Conservation (phyloP, 64 coral and sea anemone species). For the Actinia tenebrosa region DNA sequence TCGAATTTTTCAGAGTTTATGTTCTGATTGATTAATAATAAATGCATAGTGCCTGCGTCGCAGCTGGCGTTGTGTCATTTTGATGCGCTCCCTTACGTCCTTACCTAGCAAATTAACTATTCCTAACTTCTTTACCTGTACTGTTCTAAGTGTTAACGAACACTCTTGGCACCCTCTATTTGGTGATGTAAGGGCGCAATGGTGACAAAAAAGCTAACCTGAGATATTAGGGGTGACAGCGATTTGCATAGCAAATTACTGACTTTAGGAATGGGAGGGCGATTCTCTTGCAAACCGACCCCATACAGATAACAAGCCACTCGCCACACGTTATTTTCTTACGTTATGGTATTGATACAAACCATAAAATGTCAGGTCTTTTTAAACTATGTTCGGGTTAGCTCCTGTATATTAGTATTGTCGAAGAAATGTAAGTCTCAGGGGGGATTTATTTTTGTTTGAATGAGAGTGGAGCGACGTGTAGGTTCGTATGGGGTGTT, state of each 20-base stretch:
- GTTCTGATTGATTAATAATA: conserved; percentile 17
- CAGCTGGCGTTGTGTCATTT: conserved; percentile 16
- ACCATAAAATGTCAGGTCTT: not conserved
- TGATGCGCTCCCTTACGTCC: not conserved
- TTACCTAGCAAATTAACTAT: conserved; percentile 16
- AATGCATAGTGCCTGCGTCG: not conserved
- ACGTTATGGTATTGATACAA: not conserved
- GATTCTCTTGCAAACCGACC: not conserved
- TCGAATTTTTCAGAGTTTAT: conserved; percentile 15
- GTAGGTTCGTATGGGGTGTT: not conserved
- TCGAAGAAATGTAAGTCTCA: no score
- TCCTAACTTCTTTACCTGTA: not conserved
- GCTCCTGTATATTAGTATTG: not conserved
- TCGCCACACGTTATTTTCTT: not conserved
- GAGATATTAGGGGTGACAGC: not conserved
- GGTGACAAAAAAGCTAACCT: not conserved
- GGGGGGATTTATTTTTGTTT: not conserved
- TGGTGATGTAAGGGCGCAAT: not conserved
- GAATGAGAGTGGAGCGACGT: not conserved
- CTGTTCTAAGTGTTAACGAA: not conserved
- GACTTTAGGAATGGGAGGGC: not conserved
- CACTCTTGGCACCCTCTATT: not conserved
- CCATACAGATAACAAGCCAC: not conserved
- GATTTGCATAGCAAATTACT: not conserved
- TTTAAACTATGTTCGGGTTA: not conserved